Evolutionary conservation across 2,888 invertebrate genomes (phyloP), one percentile per base, ranked within the genome.

Genomic region (Incurvaria masculella): DNA sequence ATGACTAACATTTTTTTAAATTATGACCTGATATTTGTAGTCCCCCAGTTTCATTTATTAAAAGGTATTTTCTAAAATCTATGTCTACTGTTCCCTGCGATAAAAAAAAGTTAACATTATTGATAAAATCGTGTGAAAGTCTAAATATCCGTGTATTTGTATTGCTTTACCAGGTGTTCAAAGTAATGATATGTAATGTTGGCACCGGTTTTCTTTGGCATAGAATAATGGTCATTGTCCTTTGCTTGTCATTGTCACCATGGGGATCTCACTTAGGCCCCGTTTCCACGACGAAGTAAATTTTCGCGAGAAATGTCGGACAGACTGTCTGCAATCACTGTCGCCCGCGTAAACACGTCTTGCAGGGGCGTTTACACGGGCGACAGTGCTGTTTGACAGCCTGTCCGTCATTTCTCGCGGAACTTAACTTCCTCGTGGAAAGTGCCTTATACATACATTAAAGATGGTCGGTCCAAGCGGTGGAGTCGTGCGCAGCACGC

Each of bases 51-150:
- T n/a, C n/a, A n/a, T n/a, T n/a, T n/a, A n/a, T n/a, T n/a, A n/a
- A n/a, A n/a, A 23, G 21, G 21, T 42, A 23, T 42, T 23, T 42
- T 42, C 42, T 20, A 42, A 11, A 23, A 42, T 20, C 19, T 42
- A 23, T 42, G 21, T 41, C 18, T 10, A 41, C 21, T 42, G 42
- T 42, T n/a, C 41, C 21, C 21, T 21, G n/a, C n/a, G n/a, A n/a
- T n/a, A n/a, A n/a, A n/a, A n/a, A n/a, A n/a, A n/a, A n/a, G n/a
- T n/a, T n/a, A 21, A 21, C 20, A 21, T 21, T 42, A 21, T 21
- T 19, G 20, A 19, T n/a, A 19, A 41, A 20, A 41, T 41, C 19
- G 18, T 6, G 10, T 41, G 18, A 41, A 4, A 3, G 11, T 19
- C 18, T 38, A 38, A 16, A 16, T 6, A 16, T 16, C n/a, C 16